Conservation (phyloP, 2,113 vertebrate species). For the Hippocampus mohnikei region DNA sequence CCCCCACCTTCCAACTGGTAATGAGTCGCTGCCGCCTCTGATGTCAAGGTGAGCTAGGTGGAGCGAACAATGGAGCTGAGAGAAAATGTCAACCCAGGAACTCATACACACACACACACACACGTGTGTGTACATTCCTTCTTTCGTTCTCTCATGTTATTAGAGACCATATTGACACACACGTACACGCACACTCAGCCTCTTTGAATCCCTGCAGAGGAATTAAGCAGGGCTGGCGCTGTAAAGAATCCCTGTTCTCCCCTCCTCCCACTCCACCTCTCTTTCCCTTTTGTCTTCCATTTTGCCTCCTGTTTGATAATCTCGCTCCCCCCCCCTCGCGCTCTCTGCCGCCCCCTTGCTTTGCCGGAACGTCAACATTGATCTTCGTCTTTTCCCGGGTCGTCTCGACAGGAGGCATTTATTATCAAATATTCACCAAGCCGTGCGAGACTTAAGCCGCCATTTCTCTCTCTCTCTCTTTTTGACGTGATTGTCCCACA, state of each 20-base stretch:
- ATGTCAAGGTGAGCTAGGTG: slow-evolving; percentile 72
- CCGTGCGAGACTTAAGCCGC: neutral
- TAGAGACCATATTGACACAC: slow-evolving; percentile 54
- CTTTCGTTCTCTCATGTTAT: slow-evolving; percentile 56
- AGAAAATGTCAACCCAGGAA: slow-evolving; percentile 66
- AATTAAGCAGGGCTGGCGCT: slow-evolving; percentile 62
- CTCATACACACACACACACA: slow-evolving; percentile 4
- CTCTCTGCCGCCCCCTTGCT: slow-evolving; percentile 7
- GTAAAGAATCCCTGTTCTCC: slow-evolving; percentile 52
- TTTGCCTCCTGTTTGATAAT: slow-evolving; percentile 59
- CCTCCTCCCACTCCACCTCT: slow-evolving; percentile 63
- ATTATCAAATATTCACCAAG: neutral
- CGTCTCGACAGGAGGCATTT: neutral
- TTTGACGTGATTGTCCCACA: slow-evolving; percentile 43
- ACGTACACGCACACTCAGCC: slow-evolving; percentile 40
- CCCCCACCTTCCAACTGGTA: slow-evolving; percentile 63
- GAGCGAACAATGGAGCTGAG: slow-evolving; percentile 67
- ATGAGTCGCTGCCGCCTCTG: slow-evolving; percentile 70
- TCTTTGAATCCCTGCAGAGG: slow-evolving; percentile 69
- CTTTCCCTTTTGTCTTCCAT: slow-evolving; percentile 58
- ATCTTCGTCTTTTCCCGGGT: slow-evolving; percentile 12
- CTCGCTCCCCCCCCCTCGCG: slow-evolving; percentile 7
- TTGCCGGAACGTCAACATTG: slow-evolving; percentile 38
- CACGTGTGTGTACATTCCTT: neutral
- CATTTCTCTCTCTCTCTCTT: slow-evolving; percentile 12